phyloP scores from a whole-genome alignment of 2,888 invertebrate genomes.

The Drosophila seclusa region DNA sequence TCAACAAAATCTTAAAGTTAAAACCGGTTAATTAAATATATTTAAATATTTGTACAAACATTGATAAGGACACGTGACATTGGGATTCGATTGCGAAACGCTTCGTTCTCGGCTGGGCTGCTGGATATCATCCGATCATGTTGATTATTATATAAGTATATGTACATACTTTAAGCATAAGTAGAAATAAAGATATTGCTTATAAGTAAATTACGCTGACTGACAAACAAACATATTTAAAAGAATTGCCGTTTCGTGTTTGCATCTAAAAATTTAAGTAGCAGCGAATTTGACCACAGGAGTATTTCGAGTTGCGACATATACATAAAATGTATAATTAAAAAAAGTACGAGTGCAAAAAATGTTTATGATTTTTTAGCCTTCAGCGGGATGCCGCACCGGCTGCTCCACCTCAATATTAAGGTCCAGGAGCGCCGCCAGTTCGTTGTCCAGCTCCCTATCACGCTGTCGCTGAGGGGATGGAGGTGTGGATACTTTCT shows the following conservation, averaged over 20 bases:
- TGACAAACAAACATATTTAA: conserved; percentile 34
- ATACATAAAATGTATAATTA: conserved; percentile 20
- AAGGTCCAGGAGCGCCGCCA: conserved; percentile 53
- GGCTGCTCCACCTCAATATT: conserved; percentile 29
- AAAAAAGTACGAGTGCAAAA: conserved; percentile 27
- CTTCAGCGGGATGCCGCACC: conserved; percentile 14
- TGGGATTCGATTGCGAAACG: conserved; percentile 4
- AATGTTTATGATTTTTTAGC: conserved; percentile 9
- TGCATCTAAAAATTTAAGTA: conserved; percentile 29
- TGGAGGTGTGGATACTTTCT: not conserved
- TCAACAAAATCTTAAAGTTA: conserved; percentile 23
- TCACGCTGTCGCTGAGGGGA: conserved; percentile 1
- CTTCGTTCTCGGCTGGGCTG: conserved; percentile 8
- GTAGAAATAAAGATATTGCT: conserved; percentile 44
- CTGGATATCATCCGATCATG: not conserved
- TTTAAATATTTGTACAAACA: conserved; percentile 40
- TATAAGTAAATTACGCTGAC: conserved; percentile 59
- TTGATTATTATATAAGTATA: conserved; percentile 7
- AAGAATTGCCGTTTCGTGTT: conserved; percentile 11
- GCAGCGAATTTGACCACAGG: conserved; percentile 66
- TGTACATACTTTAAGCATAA: conserved; percentile 27
- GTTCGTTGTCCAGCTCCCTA: conserved; percentile 17
- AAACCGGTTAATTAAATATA: not conserved
- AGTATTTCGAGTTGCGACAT: conserved; percentile 62
- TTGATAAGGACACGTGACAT: conserved; percentile 20